These are phyloP conservation scores for Cataglyphis altisquamis DNA, from an alignment of 2,888 invertebrate genomes.

Conservation along the genomic window DNA sequence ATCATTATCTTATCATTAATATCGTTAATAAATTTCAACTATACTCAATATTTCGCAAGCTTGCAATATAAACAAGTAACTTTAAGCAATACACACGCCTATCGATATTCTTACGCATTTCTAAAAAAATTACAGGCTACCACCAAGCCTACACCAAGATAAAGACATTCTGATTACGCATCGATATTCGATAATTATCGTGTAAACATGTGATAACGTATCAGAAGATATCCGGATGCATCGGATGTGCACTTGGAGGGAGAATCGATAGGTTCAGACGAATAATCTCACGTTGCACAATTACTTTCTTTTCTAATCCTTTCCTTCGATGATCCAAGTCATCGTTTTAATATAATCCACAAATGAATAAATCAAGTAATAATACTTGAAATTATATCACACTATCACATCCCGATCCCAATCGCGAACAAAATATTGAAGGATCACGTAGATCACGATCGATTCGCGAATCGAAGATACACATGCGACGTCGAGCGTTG, in stretches of 20 bases:
- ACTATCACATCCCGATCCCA: background rate
- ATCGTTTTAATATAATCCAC: background rate
- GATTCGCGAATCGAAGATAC: constrained; percentile 12
- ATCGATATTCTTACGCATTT: background rate
- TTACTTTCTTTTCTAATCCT: constrained; percentile 53
- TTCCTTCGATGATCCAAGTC: background rate
- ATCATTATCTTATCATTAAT: background rate
- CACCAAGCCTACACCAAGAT: background rate
- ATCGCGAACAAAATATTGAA: constrained; percentile 15
- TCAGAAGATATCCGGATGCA: constrained; percentile 18
- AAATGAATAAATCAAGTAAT: background rate
- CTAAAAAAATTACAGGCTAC: background rate
- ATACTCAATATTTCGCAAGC: background rate
- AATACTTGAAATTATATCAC: background rate
- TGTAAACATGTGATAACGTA: constrained; percentile 53
- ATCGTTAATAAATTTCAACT: background rate
- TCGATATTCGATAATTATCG: background rate
- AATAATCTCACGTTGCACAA: constrained; percentile 54
- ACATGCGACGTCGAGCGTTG: constrained; percentile 53
- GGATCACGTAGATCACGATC: constrained; percentile 1
- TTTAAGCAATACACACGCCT: background rate
- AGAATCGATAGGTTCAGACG: constrained; percentile 45
- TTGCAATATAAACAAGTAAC: background rate
- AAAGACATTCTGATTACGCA: background rate
- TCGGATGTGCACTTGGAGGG: constrained; percentile 16